Conservation (phyloP, 2,113 vertebrate genomes). For the Sialia sialis region DNA sequence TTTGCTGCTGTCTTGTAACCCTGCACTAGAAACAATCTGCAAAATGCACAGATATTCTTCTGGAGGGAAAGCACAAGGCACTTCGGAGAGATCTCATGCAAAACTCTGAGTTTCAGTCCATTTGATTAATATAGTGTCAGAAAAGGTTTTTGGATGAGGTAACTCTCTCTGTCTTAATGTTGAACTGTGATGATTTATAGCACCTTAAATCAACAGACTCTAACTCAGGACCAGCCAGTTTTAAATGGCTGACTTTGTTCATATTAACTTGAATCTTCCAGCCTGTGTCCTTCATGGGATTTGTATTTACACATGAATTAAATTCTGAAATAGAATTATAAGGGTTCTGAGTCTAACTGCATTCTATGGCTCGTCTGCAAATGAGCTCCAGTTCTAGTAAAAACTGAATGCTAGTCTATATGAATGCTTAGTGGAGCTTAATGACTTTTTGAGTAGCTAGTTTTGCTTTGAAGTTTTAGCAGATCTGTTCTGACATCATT, state of each 20-base stretch:
- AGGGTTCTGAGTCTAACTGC: neutral
- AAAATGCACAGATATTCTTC: neutral
- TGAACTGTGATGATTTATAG: neutral
- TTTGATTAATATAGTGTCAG: neutral
- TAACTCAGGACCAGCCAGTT: neutral
- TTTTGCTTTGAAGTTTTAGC: constrained; percentile 3
- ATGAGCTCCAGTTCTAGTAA: neutral
- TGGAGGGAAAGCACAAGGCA: neutral
- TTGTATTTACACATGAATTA: neutral
- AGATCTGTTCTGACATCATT: neutral
- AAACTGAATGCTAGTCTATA: neutral
- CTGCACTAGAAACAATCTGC: neutral
- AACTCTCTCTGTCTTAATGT: neutral
- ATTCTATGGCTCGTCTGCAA: neutral
- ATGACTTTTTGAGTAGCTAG: constrained; percentile 10
- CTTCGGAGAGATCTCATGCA: neutral
- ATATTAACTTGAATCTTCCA: neutral
- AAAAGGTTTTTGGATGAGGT: neutral
- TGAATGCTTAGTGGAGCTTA: neutral
- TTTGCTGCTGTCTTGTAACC: neutral
- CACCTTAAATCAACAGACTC: neutral
- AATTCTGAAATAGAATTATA: neutral
- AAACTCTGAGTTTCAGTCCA: neutral
- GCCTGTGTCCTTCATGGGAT: neutral
- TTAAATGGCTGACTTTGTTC: neutral